Evolutionary conservation across 2,113 vertebrate species (phyloP), one percentile per base, ranked within the genome.

Genomic region (Psammodynastes pulverulentus): DNA sequence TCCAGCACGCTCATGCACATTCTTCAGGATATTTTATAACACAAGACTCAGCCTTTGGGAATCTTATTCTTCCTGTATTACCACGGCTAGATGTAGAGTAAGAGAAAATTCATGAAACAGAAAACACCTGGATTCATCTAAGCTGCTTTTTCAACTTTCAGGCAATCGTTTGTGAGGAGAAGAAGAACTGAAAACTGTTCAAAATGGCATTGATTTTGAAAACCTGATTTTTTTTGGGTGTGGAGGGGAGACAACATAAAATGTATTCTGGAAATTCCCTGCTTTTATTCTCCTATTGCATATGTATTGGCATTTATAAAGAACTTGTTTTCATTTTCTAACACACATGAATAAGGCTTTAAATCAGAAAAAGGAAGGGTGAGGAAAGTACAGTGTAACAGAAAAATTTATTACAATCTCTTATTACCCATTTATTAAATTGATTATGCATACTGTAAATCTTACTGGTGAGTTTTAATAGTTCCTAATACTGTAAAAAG

Each of bases 21-120:
- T 99, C 99, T 5, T 99, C 98, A 19, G 99, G 99, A 95, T 99
- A 99, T 97, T 99, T 99, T 98, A 99, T 99, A 97, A 99, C 99
- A 43, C 99, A 99, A 95, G 99, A 99, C 96, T 99, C 99, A 29
- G 98, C 99, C 0, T 99, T 99, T 96, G 99, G 99, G 96, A 99
- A 99, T 96, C 98, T 99, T 93, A 99, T 99, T 97, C 98, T 99
- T 94, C 99, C 99, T 15, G 99, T 99, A 72, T 96, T 99, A 92
- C 99, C 99, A 79, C 97, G 99, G 85, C 97, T 99, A 92, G 98
- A 99, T 87, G 97, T 98, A 49, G 98, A 99, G 92, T 99, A 96
- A 98, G 88, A 91, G 48, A 29, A 90, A 8, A 93, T 93, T 94
- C 58, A 93, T 84, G 49, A 87, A 95, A 90, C 19, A 88, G 90